Percentiles rank a stretch among this genome's conserved stretches.
Conservation (phyloP, 2,888 invertebrate species). For the Sesamia inferens region DNA sequence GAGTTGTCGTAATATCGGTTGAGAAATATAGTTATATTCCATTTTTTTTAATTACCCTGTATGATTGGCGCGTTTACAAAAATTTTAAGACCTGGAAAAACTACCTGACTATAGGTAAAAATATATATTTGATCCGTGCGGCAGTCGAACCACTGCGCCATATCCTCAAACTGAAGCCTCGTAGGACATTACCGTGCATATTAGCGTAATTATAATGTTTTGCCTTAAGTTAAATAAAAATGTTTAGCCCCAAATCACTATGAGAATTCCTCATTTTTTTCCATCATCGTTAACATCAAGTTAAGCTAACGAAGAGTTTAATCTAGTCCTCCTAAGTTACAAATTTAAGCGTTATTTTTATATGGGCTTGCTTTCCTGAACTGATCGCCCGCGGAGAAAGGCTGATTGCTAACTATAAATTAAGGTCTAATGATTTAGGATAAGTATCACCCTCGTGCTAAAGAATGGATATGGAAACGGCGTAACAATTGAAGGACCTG, state of each 20-base stretch:
- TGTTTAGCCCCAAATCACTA: not conserved
- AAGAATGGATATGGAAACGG: not conserved
- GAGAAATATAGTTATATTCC: not conserved
- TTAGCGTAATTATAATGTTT: not conserved
- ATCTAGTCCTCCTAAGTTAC: not conserved
- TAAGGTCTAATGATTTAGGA: not conserved
- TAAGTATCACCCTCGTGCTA: not conserved
- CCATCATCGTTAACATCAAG: not conserved
- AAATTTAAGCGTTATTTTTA: not conserved
- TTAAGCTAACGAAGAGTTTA: not conserved
- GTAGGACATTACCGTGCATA: too few relatives aligned
- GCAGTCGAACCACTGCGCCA: too few relatives aligned
- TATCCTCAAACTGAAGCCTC: too few relatives aligned
- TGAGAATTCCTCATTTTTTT: not conserved
- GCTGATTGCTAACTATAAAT: not conserved
- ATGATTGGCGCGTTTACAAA: too few relatives aligned
- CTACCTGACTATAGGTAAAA: too few relatives aligned
- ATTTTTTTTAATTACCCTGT: too few relatives aligned
- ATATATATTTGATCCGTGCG: too few relatives aligned
- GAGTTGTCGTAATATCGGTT: not conserved
- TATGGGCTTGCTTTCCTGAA: not conserved
- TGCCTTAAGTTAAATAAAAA: not conserved
- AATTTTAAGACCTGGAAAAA: too few relatives aligned
- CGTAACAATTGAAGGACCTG: not conserved
- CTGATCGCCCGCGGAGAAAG: not conserved